These are phyloP conservation scores for Delia radicum DNA, from an alignment of 1,140 invertebrate species.

Conservation along the genomic window DNA sequence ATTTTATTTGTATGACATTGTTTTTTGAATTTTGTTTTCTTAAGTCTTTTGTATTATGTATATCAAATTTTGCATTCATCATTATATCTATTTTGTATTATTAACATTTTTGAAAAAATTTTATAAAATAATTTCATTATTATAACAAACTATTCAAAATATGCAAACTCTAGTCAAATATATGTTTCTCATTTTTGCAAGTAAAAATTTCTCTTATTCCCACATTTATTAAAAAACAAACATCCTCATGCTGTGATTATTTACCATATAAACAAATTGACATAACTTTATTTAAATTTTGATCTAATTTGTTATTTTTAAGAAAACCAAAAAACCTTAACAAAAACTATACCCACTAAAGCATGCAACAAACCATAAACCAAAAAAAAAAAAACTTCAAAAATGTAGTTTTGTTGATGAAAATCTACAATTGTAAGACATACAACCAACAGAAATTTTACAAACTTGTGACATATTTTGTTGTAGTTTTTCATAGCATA, in stretches of 20 bases:
- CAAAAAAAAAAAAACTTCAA: background rate
- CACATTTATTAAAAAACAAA: slow-evolving; percentile 18
- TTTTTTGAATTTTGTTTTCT: too few relatives aligned
- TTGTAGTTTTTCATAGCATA: background rate
- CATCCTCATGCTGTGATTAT: slow-evolving; percentile 1
- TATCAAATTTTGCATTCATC: too few relatives aligned
- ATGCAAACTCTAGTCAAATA: too few relatives aligned
- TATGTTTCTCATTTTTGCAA: too few relatives aligned
- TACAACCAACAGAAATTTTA: slow-evolving; percentile 16
- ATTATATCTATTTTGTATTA: too few relatives aligned
- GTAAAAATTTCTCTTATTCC: slow-evolving; percentile 1
- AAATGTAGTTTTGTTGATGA: background rate
- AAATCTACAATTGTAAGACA: slow-evolving; percentile 14
- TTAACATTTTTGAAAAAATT: too few relatives aligned
- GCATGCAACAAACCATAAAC: background rate
- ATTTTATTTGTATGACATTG: too few relatives aligned
- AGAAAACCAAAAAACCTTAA: background rate
- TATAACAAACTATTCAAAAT: too few relatives aligned
- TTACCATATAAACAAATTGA: slow-evolving; percentile 16
- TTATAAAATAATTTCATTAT: too few relatives aligned
- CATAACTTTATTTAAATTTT: slow-evolving; percentile 23
- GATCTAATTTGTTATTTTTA: slow-evolving; percentile 19
- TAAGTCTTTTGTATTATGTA: too few relatives aligned
- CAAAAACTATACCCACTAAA: background rate
- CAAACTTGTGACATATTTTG: slow-evolving; percentile 15